Evolutionary conservation across 2,797 vertebrate genomes (phyloP), one percentile per base, ranked within the genome.

Genomic region (Heliangelus exortis): DNA sequence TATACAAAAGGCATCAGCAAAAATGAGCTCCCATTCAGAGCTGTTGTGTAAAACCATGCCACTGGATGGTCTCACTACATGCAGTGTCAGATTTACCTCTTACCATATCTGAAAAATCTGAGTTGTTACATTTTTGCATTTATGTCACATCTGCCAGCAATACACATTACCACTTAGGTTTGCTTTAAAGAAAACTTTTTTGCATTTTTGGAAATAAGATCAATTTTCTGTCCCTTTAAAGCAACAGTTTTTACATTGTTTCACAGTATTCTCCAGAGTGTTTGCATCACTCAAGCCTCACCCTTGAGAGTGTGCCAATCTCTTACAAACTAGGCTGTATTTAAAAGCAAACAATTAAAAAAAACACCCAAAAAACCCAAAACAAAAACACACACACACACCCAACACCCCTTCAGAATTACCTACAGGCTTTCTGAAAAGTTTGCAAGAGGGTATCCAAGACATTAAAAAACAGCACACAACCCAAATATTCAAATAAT

Each of bases 1-100:
- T 7, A 72, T 8, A 62, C 7, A 55, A 84, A 84, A 71, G 9
- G 33, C 28, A 65, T 7, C 3, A 84, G 14, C 6, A 71, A 78
- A 84, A 23, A 33, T 47, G 34, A 67, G 63, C 9, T 62, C 34
- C 20, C 3, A 1, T 36, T n/a, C 67, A 62, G 23, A 67, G 34
- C 6, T 58, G 80, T 10, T 45, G 4, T 31, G 23, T 48, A 22
- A 5, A 0, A 23, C 20, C 22, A 22, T 23, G 1, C 4, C 48
- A 47, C 19, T 28, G 3, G 33, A 7, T 2, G 4, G 9, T 20
- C 17, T 28, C 19, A 41, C 10, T 41, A 51, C 36, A 84, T 1
- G 3, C 26, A 66, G 28, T 17, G 12, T 29, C 33, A 62, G 28
- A 45, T 53, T 31, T 26, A 71, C 59, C 20, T 61, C 20, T 33